Percentiles rank a stretch among this genome's conserved stretches.
phyloP scores from a whole-genome alignment of 2,888 invertebrate genomes.

The Salpingus planirostris region DNA sequence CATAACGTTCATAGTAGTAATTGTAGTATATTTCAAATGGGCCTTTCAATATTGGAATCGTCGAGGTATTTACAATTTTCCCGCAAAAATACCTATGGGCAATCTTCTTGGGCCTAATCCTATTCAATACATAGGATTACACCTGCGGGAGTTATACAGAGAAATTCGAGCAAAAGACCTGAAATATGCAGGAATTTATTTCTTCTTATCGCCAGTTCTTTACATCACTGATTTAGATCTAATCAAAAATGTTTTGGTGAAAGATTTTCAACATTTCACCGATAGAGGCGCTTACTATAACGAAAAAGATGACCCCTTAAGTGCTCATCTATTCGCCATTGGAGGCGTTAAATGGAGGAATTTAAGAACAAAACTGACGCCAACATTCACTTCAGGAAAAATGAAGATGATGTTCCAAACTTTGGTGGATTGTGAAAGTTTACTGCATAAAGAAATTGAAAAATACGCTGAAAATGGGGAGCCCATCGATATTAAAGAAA shows the following conservation, averaged over 20 bases:
- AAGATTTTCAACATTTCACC: slow-evolving; percentile 33
- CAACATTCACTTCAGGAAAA: slow-evolving; percentile 42
- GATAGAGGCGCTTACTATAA: slow-evolving; percentile 28
- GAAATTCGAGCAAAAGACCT: slow-evolving; percentile 16
- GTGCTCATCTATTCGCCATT: slow-evolving; percentile 23
- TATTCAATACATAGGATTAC: slow-evolving; percentile 4
- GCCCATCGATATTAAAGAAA: slow-evolving; percentile 39
- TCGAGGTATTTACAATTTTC: slow-evolving; percentile 19
- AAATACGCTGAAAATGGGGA: slow-evolving; percentile 15
- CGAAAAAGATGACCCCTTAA: slow-evolving; percentile 28
- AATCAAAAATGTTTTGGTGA: slow-evolving; percentile 30
- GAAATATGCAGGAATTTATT: slow-evolving; percentile 23
- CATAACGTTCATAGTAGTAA: too few relatives aligned
- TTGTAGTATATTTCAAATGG: slow-evolving; percentile 14
- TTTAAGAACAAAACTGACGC: slow-evolving; percentile 36
- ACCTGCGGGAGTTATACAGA: slow-evolving; percentile 9
- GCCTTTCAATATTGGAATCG: slow-evolving; percentile 25
- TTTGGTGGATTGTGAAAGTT: slow-evolving; percentile 26
- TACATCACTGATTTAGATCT: slow-evolving; percentile 30
- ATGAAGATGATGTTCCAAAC: slow-evolving; percentile 39
- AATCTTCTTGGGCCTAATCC: slow-evolving; percentile 18
- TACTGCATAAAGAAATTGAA: slow-evolving; percentile 25
- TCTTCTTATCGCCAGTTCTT: slow-evolving; percentile 22
- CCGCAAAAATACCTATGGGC: slow-evolving; percentile 29
- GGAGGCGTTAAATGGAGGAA: slow-evolving; percentile 38